Conservation (phyloP, 2,797 vertebrate species). For the Sebastolobus altivelis region DNA sequence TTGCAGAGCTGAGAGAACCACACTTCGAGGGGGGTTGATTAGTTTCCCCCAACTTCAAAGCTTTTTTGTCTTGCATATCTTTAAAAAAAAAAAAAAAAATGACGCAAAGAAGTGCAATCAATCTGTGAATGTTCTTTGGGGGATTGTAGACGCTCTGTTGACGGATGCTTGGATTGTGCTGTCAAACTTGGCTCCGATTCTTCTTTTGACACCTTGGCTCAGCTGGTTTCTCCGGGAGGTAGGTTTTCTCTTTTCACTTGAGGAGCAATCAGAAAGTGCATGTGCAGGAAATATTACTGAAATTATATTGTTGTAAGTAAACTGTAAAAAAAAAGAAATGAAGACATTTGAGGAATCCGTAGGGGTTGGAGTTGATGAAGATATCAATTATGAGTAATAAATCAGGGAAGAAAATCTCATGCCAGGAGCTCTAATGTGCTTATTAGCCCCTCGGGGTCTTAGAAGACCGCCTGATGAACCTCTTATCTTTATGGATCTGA, state of each 20-base stretch:
- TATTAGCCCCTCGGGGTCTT: constrained; percentile 20
- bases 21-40: constrained; percentile 6
- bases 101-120: constrained; percentile 44
- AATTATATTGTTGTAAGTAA: background rate
- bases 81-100: constrained; percentile 25
- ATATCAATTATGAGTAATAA: background rate
- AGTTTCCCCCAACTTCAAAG: constrained; percentile 37
- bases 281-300: background rate
- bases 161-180: constrained; percentile 41
- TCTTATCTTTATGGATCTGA: constrained; percentile 5
- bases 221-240: constrained; percentile 56
- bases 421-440: background rate
- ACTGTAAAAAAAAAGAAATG: background rate
- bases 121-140: background rate
- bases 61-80: constrained; percentile 17
- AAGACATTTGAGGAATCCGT: constrained; percentile 41
- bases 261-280: background rate
- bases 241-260: constrained; percentile 42
- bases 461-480: constrained; percentile 20
- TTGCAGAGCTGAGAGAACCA: constrained; percentile 24
- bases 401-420: background rate
- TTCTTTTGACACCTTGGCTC: constrained; percentile 20
- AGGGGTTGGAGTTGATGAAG: background rate
- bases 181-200: constrained; percentile 57
- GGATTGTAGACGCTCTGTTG: constrained; percentile 26